Evolutionary conservation across 2,113 vertebrate genomes (phyloP).

Genomic region (Hyaena hyaena): DNA sequence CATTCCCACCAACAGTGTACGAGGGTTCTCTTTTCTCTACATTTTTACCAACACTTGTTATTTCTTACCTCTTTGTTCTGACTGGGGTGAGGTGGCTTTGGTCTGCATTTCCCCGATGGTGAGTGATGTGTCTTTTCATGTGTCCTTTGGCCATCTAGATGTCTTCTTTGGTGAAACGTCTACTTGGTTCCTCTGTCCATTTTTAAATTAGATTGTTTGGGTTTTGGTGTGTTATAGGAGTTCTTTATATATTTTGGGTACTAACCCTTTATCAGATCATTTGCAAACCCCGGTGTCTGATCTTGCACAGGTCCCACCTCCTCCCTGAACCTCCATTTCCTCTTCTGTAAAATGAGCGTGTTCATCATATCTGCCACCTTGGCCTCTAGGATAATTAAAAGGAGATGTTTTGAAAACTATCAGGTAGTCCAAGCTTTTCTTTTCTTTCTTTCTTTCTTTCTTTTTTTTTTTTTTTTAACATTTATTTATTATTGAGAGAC

Average conservation of each 20-base stretch:
- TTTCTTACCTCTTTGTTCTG: neutral
- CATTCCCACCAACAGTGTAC: neutral
- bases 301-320: neutral
- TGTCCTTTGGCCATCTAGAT: neutral
- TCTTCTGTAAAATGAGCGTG: neutral
- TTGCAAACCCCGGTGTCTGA: neutral
- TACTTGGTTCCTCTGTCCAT: neutral
- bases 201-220: neutral
- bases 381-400: neutral
- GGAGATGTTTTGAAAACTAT: neutral
- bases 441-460: too few relatives aligned
- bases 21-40: neutral
- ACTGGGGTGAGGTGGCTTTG: neutral
- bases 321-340: neutral
- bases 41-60: neutral
- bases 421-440: neutral
- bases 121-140: neutral
- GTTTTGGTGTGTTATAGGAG: neutral
- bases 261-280: neutral
- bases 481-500: too few relatives aligned
- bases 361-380: neutral
- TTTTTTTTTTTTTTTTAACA: too few relatives aligned
- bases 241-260: neutral
- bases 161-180: neutral
- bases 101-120: neutral